Base-by-base conservation (phyloP, 2,888 invertebrate genomes). In the Nemotelus nigrinus region DNA sequence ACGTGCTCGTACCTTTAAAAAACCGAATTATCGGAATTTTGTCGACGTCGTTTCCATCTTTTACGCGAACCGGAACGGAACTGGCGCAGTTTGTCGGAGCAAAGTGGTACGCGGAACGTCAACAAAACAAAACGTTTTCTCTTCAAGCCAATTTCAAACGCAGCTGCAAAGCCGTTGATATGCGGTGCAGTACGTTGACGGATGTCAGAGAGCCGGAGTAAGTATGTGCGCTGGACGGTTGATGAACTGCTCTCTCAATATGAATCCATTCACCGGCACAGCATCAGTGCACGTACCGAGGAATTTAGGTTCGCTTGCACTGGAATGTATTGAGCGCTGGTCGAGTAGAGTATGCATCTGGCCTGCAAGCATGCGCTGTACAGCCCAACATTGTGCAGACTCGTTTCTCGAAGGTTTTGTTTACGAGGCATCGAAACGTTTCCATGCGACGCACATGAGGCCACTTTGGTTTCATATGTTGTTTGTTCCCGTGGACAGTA, bases 401-500 rank as follows among this genome's bases (percentile, higher is more conserved):
- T 25, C 25, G 25, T 25, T 25, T 25, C 10, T 48, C 48, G 67
- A 7, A 70, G 7, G 55, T 70, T 70, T 70, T 70, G 70, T 70
- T 70, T 70, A 70, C 70, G 70, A 55, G 44, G 25, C 55, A 43
- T 2, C 39, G 50, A 68, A 68, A 53, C 70, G 70, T 70, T 70
- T 70, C 70, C 47, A 70, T 70, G 70, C 70, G 70, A 70, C 70
- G 70, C 70, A 55, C 70, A 70, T 39, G 50, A 48, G 55, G 55
- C 25, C 53, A 55, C 53, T 70, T 41, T 70, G 43, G 70, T 65
- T 5, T 44, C 25, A 10, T 43, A 10, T 44, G 44, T 47, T 41
- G 45, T 5, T 65, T 47, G 65, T 70, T 70, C 7, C 5, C 50
- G 3, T 39, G 68, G 39, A n/a, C 25, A 25, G 5, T 53, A 2